Base-by-base conservation (phyloP, 30 jellyfish, hydroid and myxozoan genomes). In the Turritopsis rubra region DNA sequence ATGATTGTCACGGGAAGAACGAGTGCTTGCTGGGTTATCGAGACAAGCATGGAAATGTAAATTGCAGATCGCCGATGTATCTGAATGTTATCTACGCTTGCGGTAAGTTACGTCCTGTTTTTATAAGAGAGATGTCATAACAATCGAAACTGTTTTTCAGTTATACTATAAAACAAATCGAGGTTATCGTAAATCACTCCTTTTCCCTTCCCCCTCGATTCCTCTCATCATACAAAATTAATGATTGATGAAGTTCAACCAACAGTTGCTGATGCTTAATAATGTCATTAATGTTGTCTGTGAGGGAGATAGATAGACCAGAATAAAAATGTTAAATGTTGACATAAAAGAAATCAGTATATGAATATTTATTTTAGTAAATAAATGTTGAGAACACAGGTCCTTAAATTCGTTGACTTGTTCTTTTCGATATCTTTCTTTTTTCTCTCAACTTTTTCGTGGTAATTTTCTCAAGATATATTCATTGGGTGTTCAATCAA, bases 61-160 rank as follows among this genome's bases (percentile, higher is more conserved):
- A 74, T 21, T 74, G 82, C 60, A 26, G 31, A 74, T 21, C 82
- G 13, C 9, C 82, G 9, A n/a, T 74, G 82, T 74, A 74, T 74
- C 23, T 74, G 60, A 74, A 74, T n/a, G 60, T 74, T 23, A n/a
- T 21, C 65, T 74, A 74, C 82, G 31, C 28, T 21, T 74, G 82
- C 71, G 65, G 82, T 74, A 29, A 74, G 82, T 74, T 0, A 13
- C 31, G 53, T 0, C 21, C 13, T 74, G 60, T 41, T 41, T 41
- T 41, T 41, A 3, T 41, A 41, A 3, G 13, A 5, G 9, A 41
- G 9, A 41, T 3, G 60, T 41, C 60, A 41, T 41, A 13, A 41
- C 60, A 41, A 41, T 3, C 13, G 5, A 41, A 3, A 41, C 9
- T 19, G 0, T 0, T 68, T 68, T 68, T 1, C 28, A 68, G 8